A percentile compares a stretch with the other conserved stretches of the same genome.
Evolutionary conservation across 2,888 invertebrate genomes (phyloP).

Genomic region (Volucella inflata): DNA sequence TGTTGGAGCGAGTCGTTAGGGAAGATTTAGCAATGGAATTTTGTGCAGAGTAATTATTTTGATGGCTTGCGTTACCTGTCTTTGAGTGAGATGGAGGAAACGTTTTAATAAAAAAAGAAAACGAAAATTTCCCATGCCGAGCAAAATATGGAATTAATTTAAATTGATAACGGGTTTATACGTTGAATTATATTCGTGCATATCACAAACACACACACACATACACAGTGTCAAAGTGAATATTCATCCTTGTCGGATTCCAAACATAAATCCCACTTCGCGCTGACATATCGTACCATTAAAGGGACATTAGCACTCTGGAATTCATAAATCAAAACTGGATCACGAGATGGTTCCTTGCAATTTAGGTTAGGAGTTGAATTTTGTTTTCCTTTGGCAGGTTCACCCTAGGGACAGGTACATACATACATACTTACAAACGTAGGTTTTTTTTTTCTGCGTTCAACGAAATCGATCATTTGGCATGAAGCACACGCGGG

Average conservation of each 20-base stretch:
- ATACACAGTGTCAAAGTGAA: too few relatives aligned
- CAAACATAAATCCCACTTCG: slow-evolving; percentile 36
- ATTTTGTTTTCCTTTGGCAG: slow-evolving; percentile 33
- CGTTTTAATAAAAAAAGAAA: slow-evolving; percentile 18
- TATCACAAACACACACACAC: too few relatives aligned
- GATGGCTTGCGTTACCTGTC: slow-evolving; percentile 46
- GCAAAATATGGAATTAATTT: slow-evolving; percentile 46
- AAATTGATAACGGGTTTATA: slow-evolving; percentile 52
- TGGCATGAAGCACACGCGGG: slow-evolving; percentile 40
- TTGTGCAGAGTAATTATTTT: slow-evolving; percentile 61
- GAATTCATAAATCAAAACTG: slow-evolving; percentile 64
- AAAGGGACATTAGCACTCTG: slow-evolving; percentile 62
- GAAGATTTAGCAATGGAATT: slow-evolving; percentile 58
- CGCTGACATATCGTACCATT: slow-evolving; percentile 46
- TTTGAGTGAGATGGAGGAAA: slow-evolving; percentile 20
- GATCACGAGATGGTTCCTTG: not conserved
- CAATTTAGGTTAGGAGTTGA: not conserved
- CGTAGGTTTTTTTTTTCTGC: slow-evolving; percentile 10
- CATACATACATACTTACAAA: too few relatives aligned
- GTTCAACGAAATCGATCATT: slow-evolving; percentile 61
- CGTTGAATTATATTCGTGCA: not conserved
- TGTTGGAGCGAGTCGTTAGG: slow-evolving; percentile 1
- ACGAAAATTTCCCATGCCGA: not conserved
- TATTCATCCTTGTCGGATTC: slow-evolving; percentile 7
- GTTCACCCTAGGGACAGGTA: slow-evolving; percentile 41